phyloP scores from a whole-genome alignment of 2,113 vertebrate species.

The Cinclus mexicanus region DNA sequence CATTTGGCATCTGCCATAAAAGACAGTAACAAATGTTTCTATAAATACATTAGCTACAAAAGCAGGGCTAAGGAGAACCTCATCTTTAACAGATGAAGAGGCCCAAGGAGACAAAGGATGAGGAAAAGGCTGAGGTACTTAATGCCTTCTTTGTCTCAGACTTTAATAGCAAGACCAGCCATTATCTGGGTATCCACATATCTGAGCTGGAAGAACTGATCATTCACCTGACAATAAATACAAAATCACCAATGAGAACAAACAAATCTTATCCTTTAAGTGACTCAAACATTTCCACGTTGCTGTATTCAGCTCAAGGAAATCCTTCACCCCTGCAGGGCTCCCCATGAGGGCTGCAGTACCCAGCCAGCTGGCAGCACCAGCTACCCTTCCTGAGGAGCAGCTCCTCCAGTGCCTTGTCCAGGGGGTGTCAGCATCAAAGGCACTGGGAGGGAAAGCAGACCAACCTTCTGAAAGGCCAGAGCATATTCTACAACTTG shows the following conservation, averaged over 20 bases:
- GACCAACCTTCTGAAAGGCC: neutral
- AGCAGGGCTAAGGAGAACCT: neutral
- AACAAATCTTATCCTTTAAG: neutral
- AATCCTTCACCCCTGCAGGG: neutral
- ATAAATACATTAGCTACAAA: neutral
- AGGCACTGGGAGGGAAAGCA: neutral
- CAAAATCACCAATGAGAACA: neutral
- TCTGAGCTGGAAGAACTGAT: neutral
- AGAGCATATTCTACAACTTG: neutral
- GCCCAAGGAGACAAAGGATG: neutral
- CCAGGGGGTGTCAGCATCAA: neutral
- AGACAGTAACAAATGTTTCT: neutral
- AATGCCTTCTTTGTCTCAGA: neutral
- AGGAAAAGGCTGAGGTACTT: neutral
- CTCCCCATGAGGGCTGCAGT: neutral
- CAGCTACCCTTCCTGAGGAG: neutral
- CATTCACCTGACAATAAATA: neutral
- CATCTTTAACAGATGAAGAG: neutral
- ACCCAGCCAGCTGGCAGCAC: rapidly evolving
- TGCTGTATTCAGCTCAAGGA: neutral
- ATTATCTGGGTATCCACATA: neutral
- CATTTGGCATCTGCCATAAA: neutral
- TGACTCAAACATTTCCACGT: neutral
- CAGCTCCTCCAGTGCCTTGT: neutral
- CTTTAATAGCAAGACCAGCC: neutral